Evolutionary conservation across 2,113 vertebrate genomes (phyloP).

Genomic region (Hippocampus mohnikei): DNA sequence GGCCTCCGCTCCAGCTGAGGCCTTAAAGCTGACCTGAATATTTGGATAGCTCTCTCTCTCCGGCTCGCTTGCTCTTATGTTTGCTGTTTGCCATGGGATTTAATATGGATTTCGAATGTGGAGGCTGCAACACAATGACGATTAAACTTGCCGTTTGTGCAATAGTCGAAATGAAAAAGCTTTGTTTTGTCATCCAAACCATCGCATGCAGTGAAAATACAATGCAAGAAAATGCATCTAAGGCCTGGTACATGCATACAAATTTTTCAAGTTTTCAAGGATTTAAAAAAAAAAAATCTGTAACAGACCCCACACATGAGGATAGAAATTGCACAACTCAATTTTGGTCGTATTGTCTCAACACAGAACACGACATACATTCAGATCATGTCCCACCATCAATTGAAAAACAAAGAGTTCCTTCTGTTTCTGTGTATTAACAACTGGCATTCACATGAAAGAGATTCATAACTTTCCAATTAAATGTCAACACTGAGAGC

Average conservation of each 20-base stretch:
- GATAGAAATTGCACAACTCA: too few species aligned
- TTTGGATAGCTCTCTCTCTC: conserved; percentile 41
- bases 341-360: too few species aligned
- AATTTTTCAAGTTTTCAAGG: too few species aligned
- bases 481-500: background rate
- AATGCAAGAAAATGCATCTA: background rate
- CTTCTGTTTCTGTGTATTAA: background rate
- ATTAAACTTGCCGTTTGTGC: background rate
- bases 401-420: too few species aligned
- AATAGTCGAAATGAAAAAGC: background rate
- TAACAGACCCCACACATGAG: too few species aligned
- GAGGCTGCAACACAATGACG: background rate
- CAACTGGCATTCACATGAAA: background rate
- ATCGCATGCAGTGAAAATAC: background rate
- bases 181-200: background rate
- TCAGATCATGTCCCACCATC: too few species aligned
- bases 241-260: too few species aligned
- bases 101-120: conserved; percentile 7
- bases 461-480: background rate
- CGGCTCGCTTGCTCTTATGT: conserved; percentile 14
- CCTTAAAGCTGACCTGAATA: conserved; percentile 72
- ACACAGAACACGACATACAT: too few species aligned
- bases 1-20: conserved; percentile 74
- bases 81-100: conserved; percentile 47
- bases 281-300: too few species aligned